These are phyloP conservation scores for Margarornis squamiger DNA, from an alignment of 2,797 vertebrate species.

Conservation along the genomic window DNA sequence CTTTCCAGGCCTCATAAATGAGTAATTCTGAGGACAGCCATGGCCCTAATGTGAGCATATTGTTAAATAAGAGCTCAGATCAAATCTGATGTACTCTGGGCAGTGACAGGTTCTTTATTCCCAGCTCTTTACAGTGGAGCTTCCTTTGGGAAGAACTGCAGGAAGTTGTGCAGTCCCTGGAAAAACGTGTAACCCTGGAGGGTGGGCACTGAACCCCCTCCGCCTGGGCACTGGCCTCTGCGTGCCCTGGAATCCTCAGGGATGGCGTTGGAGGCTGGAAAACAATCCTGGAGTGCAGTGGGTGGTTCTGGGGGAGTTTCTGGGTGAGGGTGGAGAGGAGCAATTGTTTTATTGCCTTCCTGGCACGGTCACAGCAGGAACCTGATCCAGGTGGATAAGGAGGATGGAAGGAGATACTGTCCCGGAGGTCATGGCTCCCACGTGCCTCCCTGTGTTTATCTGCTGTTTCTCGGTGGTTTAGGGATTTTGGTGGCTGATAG, in stretches of 20 bases:
- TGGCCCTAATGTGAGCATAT: not conserved
- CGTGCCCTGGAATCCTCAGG: not conserved
- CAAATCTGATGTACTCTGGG: not conserved
- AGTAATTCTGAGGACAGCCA: not conserved
- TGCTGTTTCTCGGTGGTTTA: not conserved
- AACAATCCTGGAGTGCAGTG: not conserved
- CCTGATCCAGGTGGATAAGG: not conserved
- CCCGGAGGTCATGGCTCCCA: not conserved
- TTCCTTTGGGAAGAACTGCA: not conserved
- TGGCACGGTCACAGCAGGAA: not conserved
- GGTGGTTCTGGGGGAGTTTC: not conserved
- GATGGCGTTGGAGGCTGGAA: not conserved
- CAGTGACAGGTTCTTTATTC: not conserved
- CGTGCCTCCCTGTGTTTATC: not conserved
- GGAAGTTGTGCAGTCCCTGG: not conserved
- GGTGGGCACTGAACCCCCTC: not conserved
- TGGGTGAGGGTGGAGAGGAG: not conserved
- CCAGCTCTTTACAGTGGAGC: not conserved
- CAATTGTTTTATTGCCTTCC: not conserved
- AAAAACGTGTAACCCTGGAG: not conserved
- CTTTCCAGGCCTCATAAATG: not conserved
- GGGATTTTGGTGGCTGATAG: not conserved
- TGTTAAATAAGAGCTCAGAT: not conserved
- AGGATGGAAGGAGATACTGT: not conserved
- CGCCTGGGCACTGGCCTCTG: not conserved